These are phyloP conservation scores for Aleiodes sp. DNA, from an alignment of 1,140 invertebrate genomes.

Conservation along the genomic window DNA sequence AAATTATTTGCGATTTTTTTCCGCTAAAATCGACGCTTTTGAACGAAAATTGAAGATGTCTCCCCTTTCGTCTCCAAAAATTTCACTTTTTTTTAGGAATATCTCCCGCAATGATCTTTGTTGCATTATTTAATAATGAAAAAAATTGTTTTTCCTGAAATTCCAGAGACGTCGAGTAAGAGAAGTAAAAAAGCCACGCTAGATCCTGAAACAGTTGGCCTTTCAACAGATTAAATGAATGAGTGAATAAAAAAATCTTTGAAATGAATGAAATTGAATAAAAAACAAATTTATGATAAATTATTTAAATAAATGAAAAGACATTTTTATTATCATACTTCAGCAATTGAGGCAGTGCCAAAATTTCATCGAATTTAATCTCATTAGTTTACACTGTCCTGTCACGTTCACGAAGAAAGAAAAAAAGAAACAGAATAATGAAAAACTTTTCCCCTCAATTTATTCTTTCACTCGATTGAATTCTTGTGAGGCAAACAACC, in stretches of 20 bases:
- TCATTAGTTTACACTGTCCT: not conserved
- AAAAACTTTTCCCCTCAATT: conserved; percentile 30
- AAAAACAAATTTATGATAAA: not conserved
- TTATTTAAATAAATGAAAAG: not conserved
- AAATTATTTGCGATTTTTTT: too few relatives aligned
- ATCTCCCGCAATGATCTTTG: too few relatives aligned
- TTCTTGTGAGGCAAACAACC: conserved; percentile 35
- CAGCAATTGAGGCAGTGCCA: not conserved
- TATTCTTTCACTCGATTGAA: conserved; percentile 25
- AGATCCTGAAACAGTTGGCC: conserved; percentile 32
- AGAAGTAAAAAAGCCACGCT: conserved; percentile 36
- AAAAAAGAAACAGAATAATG: too few relatives aligned
- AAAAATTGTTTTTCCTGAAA: conserved; percentile 16
- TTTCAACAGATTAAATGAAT: conserved; percentile 28
- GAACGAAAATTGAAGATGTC: too few relatives aligned
- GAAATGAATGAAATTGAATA: too few relatives aligned
- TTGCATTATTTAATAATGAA: too few relatives aligned
- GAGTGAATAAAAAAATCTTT: not conserved
- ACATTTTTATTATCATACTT: conserved; percentile 1
- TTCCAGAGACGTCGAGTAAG: conserved; percentile 34
- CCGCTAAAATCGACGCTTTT: too few relatives aligned
- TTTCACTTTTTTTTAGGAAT: too few relatives aligned
- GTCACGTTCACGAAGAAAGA: too few relatives aligned
- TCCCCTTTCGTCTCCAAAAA: too few relatives aligned
- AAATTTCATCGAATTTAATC: not conserved